These are phyloP conservation scores for Prinia subflava DNA, from an alignment of 2,113 vertebrate species.

Conservation along the genomic window DNA sequence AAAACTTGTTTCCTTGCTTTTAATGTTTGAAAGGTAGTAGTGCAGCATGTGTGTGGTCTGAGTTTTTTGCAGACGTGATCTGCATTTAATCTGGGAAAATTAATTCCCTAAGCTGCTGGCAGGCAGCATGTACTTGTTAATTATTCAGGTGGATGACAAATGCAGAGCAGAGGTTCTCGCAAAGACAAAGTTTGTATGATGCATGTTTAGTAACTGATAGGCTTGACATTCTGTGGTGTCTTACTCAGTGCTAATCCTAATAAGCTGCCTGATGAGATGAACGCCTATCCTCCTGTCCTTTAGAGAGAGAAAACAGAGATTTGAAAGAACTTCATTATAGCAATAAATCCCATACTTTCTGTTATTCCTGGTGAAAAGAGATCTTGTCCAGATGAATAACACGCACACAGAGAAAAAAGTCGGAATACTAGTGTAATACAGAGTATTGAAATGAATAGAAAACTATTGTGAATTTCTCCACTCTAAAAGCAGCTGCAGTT, in stretches of 20 bases:
- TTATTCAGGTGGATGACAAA: constrained; percentile 88
- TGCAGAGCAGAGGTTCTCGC: constrained; percentile 84
- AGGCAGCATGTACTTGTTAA: constrained; percentile 87
- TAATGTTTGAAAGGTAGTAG: constrained; percentile 57
- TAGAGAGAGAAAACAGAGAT: constrained; percentile 72
- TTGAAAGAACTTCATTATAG: constrained; percentile 78
- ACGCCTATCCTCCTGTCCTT: constrained; percentile 74
- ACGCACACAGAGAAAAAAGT: neutral
- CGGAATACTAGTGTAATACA: neutral
- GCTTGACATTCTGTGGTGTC: constrained; percentile 79
- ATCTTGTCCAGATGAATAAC: constrained; percentile 67
- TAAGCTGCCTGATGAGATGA: constrained; percentile 79
- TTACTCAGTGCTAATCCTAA: constrained; percentile 83
- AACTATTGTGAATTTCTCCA: neutral
- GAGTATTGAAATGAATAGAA: constrained; percentile 27
- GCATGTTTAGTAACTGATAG: constrained; percentile 81
- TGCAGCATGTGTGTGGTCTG: constrained; percentile 72
- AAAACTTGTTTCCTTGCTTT: constrained; percentile 45
- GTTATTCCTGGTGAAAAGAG: constrained; percentile 66
- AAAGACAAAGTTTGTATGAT: constrained; percentile 83
- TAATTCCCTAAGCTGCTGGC: constrained; percentile 83
- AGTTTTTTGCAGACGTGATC: constrained; percentile 74
- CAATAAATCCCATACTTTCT: constrained; percentile 72
- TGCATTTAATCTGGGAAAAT: constrained; percentile 78
- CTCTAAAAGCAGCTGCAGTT: constrained; percentile 24